Conservation (phyloP, 2,113 vertebrate genomes). For the Ictalurus punctatus region DNA sequence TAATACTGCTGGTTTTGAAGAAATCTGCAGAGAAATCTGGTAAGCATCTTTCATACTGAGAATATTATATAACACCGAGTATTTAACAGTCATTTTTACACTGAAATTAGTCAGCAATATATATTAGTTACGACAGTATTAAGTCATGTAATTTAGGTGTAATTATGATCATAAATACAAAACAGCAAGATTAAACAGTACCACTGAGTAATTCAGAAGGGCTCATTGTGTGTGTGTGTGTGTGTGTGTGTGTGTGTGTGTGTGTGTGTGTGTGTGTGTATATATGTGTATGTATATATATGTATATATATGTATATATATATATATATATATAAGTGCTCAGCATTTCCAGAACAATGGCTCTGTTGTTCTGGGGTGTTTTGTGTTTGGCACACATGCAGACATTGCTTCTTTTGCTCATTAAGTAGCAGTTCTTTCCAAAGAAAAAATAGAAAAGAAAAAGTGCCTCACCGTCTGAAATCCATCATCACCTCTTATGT, state of each 20-base stretch:
- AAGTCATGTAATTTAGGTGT: background rate
- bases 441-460: slow-evolving; percentile 17
- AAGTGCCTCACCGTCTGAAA: background rate
- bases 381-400: slow-evolving; percentile 24
- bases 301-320: too few relatives aligned
- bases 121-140: background rate
- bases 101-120: background rate
- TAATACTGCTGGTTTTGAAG: background rate
- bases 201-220: background rate
- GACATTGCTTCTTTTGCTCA: slow-evolving; percentile 19
- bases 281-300: too few relatives aligned
- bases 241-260: too few relatives aligned
- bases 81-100: background rate
- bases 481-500: slow-evolving; percentile 1
- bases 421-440: slow-evolving; percentile 11
- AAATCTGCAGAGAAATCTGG: too few relatives aligned
- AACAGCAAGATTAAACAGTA: background rate
- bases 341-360: slow-evolving; percentile 52
- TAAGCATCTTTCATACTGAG: background rate
- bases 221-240: background rate
- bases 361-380: slow-evolving; percentile 47
- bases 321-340: slow-evolving; percentile 43
- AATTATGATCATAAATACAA: background rate
- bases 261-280: too few relatives aligned
- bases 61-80: background rate